phyloP scores from a whole-genome alignment of 2,113 vertebrate genomes.

The Rostratula benghalensis region DNA sequence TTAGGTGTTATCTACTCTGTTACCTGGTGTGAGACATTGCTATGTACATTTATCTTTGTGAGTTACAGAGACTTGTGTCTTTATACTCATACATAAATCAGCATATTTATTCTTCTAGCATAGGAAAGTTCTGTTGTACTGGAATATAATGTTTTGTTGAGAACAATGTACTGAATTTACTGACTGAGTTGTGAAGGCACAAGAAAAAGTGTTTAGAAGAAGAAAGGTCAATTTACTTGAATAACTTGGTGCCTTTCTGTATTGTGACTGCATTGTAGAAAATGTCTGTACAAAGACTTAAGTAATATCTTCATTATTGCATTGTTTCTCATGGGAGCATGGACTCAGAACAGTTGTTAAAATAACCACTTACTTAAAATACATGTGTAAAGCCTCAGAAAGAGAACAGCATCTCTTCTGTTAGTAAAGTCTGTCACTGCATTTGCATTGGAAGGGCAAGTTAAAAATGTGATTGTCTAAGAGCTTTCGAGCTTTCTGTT shows the following conservation, averaged over 20 bases:
- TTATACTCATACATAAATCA: not conserved
- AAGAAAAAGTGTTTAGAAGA: not conserved
- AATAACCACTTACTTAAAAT: not conserved
- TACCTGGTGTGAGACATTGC: not conserved
- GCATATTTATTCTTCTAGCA: not conserved
- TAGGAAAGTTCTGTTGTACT: not conserved
- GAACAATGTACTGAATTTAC: not conserved
- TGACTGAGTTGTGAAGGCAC: not conserved
- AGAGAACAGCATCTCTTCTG: not conserved
- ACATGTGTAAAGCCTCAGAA: not conserved
- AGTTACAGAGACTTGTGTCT: not conserved
- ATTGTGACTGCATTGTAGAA: slow-evolving; percentile 19
- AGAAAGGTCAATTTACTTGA: slow-evolving; percentile 49
- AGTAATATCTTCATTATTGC: not conserved
- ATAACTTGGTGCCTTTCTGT: slow-evolving; percentile 55
- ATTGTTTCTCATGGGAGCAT: not conserved
- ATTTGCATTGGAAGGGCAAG: not conserved
- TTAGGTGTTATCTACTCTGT: not conserved
- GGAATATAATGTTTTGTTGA: not conserved
- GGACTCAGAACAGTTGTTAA: not conserved
- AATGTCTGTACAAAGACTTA: not conserved
- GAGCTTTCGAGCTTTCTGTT: slow-evolving; percentile 1
- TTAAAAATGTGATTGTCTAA: slow-evolving; percentile 1
- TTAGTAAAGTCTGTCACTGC: not conserved
- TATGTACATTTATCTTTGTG: not conserved